Evolutionary conservation across 2,888 invertebrate species (phyloP).

Genomic region (Drosophila affinis): DNA sequence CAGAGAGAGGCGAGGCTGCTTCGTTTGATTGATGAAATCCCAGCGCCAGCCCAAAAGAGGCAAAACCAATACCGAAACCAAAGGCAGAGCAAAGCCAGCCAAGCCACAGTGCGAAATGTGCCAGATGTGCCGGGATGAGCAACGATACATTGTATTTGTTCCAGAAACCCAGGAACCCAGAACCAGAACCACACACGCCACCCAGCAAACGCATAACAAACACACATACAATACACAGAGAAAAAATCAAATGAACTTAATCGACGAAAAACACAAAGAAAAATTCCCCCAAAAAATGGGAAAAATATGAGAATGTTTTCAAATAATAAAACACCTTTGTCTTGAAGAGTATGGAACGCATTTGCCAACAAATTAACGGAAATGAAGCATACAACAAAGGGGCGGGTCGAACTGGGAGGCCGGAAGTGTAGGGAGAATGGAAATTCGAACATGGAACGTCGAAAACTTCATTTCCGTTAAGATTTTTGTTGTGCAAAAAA

Average conservation of each 20-base stretch:
- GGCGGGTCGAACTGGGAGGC: conserved; percentile 35
- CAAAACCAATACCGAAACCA: conserved; percentile 16
- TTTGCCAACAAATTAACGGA: conserved; percentile 83
- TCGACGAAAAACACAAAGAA: conserved; percentile 21
- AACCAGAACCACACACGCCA: conserved; percentile 45
- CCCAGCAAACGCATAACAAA: conserved; percentile 48
- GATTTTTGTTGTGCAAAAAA: conserved; percentile 76
- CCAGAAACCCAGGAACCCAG: conserved; percentile 17
- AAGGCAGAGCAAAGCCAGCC: conserved; percentile 11
- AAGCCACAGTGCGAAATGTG: conserved; percentile 40
- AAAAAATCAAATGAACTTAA: conserved; percentile 35
- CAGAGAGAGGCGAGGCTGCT: conserved; percentile 29
- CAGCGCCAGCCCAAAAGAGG: conserved; percentile 10
- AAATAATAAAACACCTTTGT: conserved; percentile 81
- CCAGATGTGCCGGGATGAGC: conserved; percentile 45
- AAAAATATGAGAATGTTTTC: conserved; percentile 74
- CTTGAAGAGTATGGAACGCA: conserved; percentile 83
- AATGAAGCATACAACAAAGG: conserved; percentile 73
- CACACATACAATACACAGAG: conserved; percentile 24
- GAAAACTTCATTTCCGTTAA: conserved; percentile 82
- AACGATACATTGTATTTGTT: not conserved
- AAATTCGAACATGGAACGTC: conserved; percentile 40
- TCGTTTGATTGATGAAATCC: conserved; percentile 57
- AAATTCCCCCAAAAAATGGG: conserved; percentile 21
- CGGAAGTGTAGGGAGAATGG: conserved; percentile 25